phyloP scores from a whole-genome alignment of 2,888 invertebrate species.

The Agrilus mali region DNA sequence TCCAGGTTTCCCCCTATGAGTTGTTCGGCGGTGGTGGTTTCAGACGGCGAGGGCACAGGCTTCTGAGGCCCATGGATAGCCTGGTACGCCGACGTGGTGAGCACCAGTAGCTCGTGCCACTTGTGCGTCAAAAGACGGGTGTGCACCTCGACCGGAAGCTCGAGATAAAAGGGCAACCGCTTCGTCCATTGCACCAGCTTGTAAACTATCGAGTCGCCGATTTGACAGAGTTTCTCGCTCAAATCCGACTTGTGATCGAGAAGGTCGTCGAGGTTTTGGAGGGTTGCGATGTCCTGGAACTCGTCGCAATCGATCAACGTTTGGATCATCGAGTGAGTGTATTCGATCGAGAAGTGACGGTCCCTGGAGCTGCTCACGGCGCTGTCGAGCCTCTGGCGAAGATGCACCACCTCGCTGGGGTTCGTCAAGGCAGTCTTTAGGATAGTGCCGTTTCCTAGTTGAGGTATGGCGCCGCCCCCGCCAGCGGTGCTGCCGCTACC shows the following conservation, averaged over 20 bases:
- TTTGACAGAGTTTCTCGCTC: slow-evolving; percentile 84
- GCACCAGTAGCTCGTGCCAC: slow-evolving; percentile 93
- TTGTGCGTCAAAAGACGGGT: slow-evolving; percentile 92
- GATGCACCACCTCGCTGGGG: slow-evolving; percentile 83
- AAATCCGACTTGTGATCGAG: slow-evolving; percentile 84
- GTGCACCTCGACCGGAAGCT: slow-evolving; percentile 91
- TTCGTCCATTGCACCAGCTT: slow-evolving; percentile 99
- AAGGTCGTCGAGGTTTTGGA: slow-evolving; percentile 80
- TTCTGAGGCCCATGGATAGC: slow-evolving; percentile 55
- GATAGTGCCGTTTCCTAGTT: slow-evolving; percentile 83
- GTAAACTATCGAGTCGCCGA: slow-evolving; percentile 96
- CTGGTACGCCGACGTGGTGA: slow-evolving; percentile 89
- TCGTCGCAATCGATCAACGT: slow-evolving; percentile 93
- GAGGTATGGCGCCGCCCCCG: slow-evolving; percentile 49
- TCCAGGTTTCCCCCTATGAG: slow-evolving; percentile 38
- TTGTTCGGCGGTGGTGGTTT: slow-evolving; percentile 5
- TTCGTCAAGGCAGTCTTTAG: slow-evolving; percentile 89
- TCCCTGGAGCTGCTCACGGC: slow-evolving; percentile 80
- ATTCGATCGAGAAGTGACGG: slow-evolving; percentile 65
- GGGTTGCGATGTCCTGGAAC: slow-evolving; percentile 90
- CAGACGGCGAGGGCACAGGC: slow-evolving; percentile 5
- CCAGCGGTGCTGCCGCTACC: slow-evolving; percentile 31
- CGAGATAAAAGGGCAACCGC: slow-evolving; percentile 91
- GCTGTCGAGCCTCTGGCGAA: slow-evolving; percentile 77
- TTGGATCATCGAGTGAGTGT: slow-evolving; percentile 79